Percentiles rank a stretch among this genome's conserved stretches.
These are phyloP conservation scores for Gymnodraco acuticeps DNA, from an alignment of 2,797 vertebrate genomes.

Conservation along the genomic window DNA sequence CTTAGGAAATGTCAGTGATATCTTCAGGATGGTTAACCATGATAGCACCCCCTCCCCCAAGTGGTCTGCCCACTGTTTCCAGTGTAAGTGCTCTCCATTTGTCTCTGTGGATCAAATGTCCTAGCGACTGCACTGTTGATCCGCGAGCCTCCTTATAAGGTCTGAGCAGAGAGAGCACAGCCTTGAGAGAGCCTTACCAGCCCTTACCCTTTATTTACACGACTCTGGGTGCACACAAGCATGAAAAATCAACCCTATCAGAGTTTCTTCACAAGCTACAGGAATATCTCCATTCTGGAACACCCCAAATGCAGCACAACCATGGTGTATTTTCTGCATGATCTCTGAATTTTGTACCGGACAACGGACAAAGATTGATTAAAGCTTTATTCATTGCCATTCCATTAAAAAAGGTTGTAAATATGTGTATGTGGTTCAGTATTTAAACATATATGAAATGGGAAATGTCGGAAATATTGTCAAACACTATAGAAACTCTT, in stretches of 20 bases:
- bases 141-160: slow-evolving; percentile 85
- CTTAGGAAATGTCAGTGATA: slow-evolving; percentile 53
- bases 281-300: slow-evolving; percentile 48
- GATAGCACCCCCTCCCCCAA: slow-evolving; percentile 58
- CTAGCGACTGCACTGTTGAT: slow-evolving; percentile 70
- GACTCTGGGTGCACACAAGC: slow-evolving; percentile 63
- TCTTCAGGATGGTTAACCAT: slow-evolving; percentile 58
- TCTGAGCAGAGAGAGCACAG: slow-evolving; percentile 69
- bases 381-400: slow-evolving; percentile 43
- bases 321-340: not conserved
- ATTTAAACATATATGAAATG: slow-evolving; percentile 25
- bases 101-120: slow-evolving; percentile 82
- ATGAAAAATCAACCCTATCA: slow-evolving; percentile 69
- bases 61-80: slow-evolving; percentile 70
- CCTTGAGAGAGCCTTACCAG: slow-evolving; percentile 75
- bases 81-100: slow-evolving; percentile 81
- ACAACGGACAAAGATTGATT: slow-evolving; percentile 11
- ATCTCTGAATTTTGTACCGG: not conserved
- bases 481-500: slow-evolving; percentile 36
- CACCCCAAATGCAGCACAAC: slow-evolving; percentile 20
- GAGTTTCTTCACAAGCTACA: slow-evolving; percentile 50
- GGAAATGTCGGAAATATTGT: slow-evolving; percentile 37
- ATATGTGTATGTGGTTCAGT: slow-evolving; percentile 42
- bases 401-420: slow-evolving; percentile 39
- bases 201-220: slow-evolving; percentile 79